These are phyloP conservation scores for Caradrina clavipalpis DNA, from an alignment of 2,888 invertebrate species.

Conservation along the genomic window DNA sequence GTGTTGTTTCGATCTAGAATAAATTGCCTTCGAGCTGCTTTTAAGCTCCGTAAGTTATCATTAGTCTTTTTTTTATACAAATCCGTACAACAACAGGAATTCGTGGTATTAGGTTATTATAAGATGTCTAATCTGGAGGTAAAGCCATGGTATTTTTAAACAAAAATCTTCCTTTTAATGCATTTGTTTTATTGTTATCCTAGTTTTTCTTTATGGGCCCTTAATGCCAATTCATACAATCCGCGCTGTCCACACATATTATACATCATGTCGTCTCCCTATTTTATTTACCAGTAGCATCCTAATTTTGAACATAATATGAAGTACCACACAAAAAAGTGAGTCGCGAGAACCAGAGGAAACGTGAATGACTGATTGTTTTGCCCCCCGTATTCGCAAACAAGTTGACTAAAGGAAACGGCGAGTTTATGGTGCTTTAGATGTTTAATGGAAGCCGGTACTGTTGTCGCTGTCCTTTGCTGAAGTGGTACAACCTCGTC, in stretches of 20 bases:
- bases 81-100: conserved; percentile 5
- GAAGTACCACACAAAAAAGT: background rate
- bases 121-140: conserved; percentile 13
- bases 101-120: conserved; percentile 3
- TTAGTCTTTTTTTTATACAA: conserved; percentile 23
- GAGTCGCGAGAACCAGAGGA: background rate
- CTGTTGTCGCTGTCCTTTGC: background rate
- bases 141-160: conserved; percentile 15
- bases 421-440: conserved; percentile 27
- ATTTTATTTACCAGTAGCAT: background rate
- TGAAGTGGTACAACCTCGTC: background rate
- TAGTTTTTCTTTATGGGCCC: background rate
- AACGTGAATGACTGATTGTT: too few relatives aligned
- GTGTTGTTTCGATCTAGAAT: conserved; percentile 56
- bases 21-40: conserved; percentile 46
- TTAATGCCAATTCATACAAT: too few relatives aligned
- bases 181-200: too few relatives aligned
- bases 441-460: background rate
- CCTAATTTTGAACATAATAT: background rate
- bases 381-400: background rate
- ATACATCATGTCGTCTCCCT: background rate
- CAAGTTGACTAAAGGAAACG: conserved; percentile 28
- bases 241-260: too few relatives aligned
- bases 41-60: conserved; percentile 18
- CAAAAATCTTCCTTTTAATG: background rate